Base-by-base conservation (phyloP, 2,888 invertebrate genomes). In the Lochmaea capreae region DNA sequence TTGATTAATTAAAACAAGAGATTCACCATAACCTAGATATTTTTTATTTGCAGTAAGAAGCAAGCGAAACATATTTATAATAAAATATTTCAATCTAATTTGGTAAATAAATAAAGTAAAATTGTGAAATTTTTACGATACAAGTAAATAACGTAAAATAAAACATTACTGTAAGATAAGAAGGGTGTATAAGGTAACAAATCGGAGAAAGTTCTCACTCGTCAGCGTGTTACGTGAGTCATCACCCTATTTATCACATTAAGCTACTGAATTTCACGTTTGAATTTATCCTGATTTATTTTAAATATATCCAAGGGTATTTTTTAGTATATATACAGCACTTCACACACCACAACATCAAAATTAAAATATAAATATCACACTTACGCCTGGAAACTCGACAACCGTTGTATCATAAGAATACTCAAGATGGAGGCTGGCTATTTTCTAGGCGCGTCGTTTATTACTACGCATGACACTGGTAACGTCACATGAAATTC, bases 331-430 rank as follows among this genome's bases (percentile, higher is more conserved):
- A 14, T 52, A 52, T 54, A 54, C 54, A 54, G 54, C 54, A 54
- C 18, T 18, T 54, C 9, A 54, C 54, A 54, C 54, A 54, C 18
- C 54, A 54, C 54, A 52, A 46, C 52, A 54, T 18, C 10, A 33
- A 59, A 59, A 59, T 9, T 59, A 59, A 14, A 12, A 63, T 42
- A 63, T 43, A 63, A 43, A 42, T 43, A 16, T 16, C 12, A 16
- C 14, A 84, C 84, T 83, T 84, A 84, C 86, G 86, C 86, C 87
- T 87, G 81, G 81, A 85, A 85, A 59, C 85, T 85, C 83, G 86
- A 86, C 87, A 87, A 87, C 87, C 86, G 84, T 81, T 83, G 82
- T 83, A 84, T 85, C 87, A 86, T 81, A 82, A 80, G 79, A 80
- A 83, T 81, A 81, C 79, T 81, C 80, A 86, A 86, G 82, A 86